phyloP scores from a whole-genome alignment of 2,888 invertebrate species.

The Epirrhoe tristata region DNA sequence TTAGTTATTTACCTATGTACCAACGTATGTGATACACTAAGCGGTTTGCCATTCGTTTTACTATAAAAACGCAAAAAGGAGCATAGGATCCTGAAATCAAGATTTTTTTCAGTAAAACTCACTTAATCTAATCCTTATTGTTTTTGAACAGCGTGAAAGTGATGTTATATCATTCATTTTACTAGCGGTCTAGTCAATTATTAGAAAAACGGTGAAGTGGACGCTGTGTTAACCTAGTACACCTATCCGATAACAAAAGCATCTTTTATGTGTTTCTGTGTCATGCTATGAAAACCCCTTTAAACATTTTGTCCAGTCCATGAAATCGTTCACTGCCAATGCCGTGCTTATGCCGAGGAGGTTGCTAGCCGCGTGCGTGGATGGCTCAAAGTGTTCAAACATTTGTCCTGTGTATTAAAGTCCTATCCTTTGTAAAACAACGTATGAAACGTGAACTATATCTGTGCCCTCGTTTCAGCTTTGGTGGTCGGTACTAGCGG shows the following conservation, averaged over 20 bases:
- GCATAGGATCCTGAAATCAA: no score
- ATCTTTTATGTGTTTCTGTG: neutral
- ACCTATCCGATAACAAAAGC: neutral
- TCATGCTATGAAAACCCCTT: neutral
- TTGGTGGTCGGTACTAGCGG: constrained; percentile 82
- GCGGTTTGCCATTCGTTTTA: no score
- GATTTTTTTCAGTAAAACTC: no score
- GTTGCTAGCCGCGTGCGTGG: no score
- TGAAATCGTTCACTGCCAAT: neutral
- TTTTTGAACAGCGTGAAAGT: no score
- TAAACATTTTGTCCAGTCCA: neutral
- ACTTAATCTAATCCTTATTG: no score
- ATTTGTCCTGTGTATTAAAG: neutral
- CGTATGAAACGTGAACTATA: constrained; percentile 40
- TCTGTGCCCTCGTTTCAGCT: constrained; percentile 74
- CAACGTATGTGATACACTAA: no score
- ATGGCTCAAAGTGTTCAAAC: neutral
- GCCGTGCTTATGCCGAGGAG: no score
- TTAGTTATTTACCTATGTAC: no score
- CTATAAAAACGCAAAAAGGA: no score
- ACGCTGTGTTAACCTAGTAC: neutral
- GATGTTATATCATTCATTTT: no score
- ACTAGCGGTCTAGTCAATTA: no score
- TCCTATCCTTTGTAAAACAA: constrained; percentile 37
- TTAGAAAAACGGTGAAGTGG: neutral